These are phyloP conservation scores for Venusia cambrica DNA, from an alignment of 2,888 invertebrate species.

Conservation along the genomic window DNA sequence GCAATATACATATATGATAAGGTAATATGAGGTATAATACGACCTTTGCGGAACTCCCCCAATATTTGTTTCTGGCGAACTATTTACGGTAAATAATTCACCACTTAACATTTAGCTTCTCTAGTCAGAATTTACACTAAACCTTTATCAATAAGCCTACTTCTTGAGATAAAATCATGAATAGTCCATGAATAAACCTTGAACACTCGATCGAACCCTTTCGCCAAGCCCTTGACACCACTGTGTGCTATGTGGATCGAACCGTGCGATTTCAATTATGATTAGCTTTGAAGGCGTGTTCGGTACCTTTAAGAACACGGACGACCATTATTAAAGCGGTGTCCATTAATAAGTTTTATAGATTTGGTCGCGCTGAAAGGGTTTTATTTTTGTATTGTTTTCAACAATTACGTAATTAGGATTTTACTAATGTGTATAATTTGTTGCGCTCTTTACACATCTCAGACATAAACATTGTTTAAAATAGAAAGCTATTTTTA, in stretches of 20 bases:
- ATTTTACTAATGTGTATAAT: too few relatives aligned
- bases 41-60: too few relatives aligned
- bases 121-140: background rate
- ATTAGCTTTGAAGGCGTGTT: slow-evolving; percentile 16
- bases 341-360: slow-evolving; percentile 1
- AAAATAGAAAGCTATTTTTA: background rate
- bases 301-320: slow-evolving; percentile 12
- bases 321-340: slow-evolving; percentile 4
- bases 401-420: too few relatives aligned
- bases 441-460: too few relatives aligned
- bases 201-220: slow-evolving; percentile 39
- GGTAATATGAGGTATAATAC: too few relatives aligned
- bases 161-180: slow-evolving; percentile 8
- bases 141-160: slow-evolving; percentile 1
- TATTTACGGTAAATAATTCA: too few relatives aligned
- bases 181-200: slow-evolving; percentile 25
- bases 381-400: too few relatives aligned
- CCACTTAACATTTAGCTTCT: too few relatives aligned
- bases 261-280: slow-evolving; percentile 21
- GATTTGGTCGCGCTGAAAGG: background rate
- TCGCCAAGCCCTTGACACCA: slow-evolving; percentile 44
- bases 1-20: too few relatives aligned
- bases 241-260: slow-evolving; percentile 34
- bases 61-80: too few relatives aligned
- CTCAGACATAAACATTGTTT: too few relatives aligned